Conservation (phyloP, 2,888 invertebrate genomes). For the Tribolium freemani region DNA sequence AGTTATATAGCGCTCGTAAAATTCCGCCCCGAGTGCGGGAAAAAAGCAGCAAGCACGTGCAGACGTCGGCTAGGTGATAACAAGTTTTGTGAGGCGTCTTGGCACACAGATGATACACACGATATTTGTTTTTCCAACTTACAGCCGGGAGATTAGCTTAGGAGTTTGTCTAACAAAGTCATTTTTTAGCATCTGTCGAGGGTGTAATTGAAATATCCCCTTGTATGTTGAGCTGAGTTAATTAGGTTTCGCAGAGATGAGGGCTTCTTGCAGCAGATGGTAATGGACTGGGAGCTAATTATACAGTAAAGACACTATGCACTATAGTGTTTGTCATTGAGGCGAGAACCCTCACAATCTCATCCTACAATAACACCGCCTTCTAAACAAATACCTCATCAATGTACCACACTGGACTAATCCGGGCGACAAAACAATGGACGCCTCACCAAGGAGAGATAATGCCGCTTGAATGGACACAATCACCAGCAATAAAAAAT, state of each 20-base stretch:
- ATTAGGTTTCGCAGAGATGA: constrained; percentile 29
- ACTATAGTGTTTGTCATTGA: constrained; percentile 18
- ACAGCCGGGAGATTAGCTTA: background rate
- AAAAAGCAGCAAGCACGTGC: background rate
- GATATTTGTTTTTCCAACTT: background rate
- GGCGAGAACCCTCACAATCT: constrained; percentile 13
- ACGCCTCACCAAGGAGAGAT: background rate
- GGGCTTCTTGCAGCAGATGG: constrained; percentile 39
- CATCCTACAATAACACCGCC: constrained; percentile 2
- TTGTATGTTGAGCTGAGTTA: constrained; percentile 24
- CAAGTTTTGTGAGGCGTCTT: background rate
- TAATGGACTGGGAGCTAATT: constrained; percentile 37
- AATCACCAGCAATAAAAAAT: background rate
- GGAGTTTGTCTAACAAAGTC: background rate
- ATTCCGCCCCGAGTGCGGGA: background rate
- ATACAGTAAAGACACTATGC: constrained; percentile 29
- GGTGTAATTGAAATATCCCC: constrained; percentile 37
- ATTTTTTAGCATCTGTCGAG: constrained; percentile 25
- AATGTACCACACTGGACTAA: background rate
- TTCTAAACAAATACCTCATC: constrained; percentile 24
- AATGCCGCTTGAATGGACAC: background rate
- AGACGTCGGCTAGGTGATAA: background rate
- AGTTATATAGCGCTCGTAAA: constrained; percentile 10
- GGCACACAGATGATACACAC: background rate
- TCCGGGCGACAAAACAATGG: background rate